phyloP scores from a whole-genome alignment of 2,888 invertebrate species.

The Acleris laterana region DNA sequence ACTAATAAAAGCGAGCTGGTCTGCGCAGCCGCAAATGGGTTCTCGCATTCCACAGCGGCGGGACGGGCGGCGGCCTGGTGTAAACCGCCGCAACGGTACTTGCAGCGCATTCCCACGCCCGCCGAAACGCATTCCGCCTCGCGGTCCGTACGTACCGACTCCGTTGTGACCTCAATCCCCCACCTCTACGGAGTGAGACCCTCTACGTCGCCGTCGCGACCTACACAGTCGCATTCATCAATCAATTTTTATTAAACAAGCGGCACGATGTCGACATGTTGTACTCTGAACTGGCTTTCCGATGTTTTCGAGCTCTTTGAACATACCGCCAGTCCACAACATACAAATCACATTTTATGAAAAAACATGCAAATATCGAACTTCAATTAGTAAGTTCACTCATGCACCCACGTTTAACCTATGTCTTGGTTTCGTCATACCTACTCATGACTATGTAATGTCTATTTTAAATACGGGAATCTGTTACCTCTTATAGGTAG shows the following conservation, averaged over 20 bases:
- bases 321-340: slow-evolving; percentile 38
- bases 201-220: slow-evolving; percentile 49
- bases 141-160: slow-evolving; percentile 47
- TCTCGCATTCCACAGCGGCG: slow-evolving; percentile 74
- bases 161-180: slow-evolving; percentile 69
- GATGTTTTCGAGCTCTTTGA: slow-evolving; percentile 40
- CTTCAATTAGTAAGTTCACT: too few species aligned
- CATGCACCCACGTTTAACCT: too few species aligned
- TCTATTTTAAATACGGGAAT: too few species aligned
- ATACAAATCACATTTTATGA: not conserved
- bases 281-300: slow-evolving; percentile 27
- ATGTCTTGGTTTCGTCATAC: too few species aligned
- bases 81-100: slow-evolving; percentile 78
- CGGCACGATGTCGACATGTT: slow-evolving; percentile 41
- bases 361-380: too few species aligned
- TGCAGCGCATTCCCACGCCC: slow-evolving; percentile 75
- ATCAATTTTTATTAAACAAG: slow-evolving; percentile 52
- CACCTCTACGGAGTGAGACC: slow-evolving; percentile 43
- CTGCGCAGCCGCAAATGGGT: slow-evolving; percentile 72
- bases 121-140: slow-evolving; percentile 73
- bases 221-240: slow-evolving; percentile 54
- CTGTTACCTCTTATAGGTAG: slow-evolving; percentile 1
- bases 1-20: slow-evolving; percentile 62
- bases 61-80: slow-evolving; percentile 53
- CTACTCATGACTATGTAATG: too few species aligned